Percentiles rank a stretch among this genome's conserved stretches.
phyloP scores from a whole-genome alignment of 2,113 vertebrate species.

The Gobio gobio region DNA sequence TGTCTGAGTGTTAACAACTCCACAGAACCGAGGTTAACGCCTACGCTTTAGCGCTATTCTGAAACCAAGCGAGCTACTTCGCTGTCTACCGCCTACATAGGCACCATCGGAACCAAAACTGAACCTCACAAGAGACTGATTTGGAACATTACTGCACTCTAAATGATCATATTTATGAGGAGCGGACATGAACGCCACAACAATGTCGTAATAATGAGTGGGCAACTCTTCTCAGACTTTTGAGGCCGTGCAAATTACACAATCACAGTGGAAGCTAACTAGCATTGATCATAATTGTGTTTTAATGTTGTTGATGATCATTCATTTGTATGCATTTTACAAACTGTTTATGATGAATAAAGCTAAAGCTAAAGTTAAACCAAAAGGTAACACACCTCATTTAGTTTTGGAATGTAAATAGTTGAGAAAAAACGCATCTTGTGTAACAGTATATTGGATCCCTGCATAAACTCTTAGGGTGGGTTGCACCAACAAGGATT shows the following conservation, averaged over 20 bases:
- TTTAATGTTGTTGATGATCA: not conserved
- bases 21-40: constrained; percentile 15
- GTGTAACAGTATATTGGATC: too few species aligned
- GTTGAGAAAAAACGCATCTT: too few species aligned
- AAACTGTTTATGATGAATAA: not conserved
- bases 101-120: not conserved
- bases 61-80: constrained; percentile 9
- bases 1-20: constrained; percentile 34
- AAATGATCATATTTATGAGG: not conserved
- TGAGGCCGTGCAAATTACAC: not conserved
- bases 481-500: too few species aligned
- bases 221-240: not conserved
- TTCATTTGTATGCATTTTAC: not conserved
- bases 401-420: not conserved
- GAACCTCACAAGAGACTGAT: not conserved
- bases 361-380: not conserved
- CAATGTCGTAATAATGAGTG: not conserved
- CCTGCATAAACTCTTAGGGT: too few species aligned
- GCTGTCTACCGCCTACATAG: constrained; percentile 1
- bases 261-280: too few species aligned
- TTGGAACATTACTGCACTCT: not conserved
- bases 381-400: not conserved
- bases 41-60: constrained; percentile 13
- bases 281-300: too few species aligned
- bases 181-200: not conserved